Base-by-base conservation (phyloP, 2,797 vertebrate species). In the Sebastes itinus region DNA sequence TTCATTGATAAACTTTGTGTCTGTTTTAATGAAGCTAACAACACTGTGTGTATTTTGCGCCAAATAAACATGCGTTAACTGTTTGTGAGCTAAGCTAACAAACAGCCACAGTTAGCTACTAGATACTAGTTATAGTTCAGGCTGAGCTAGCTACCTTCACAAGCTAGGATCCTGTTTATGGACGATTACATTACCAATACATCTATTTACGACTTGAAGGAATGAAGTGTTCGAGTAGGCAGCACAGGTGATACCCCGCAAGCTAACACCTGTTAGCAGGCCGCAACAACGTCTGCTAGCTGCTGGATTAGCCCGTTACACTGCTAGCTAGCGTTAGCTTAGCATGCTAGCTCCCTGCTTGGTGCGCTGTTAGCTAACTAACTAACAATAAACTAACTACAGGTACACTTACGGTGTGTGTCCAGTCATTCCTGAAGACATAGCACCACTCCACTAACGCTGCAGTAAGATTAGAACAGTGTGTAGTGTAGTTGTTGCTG, bases 371-470 rank as follows among this genome's bases (percentile, higher is more conserved):
- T 55, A 55, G 32, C 2, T 7, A 54, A 49, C 11, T 4, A 7
- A 42, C 49, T 10, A 52, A 42, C 13, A 14, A 0, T 3, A 8
- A 38, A 54, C 11, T 3, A 7, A 42, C 49, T n/a, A n/a, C 49
- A 56, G 13, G 0, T 6, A 70, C 28, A 95, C 95, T 94, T 77
- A 96, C 96, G 95, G 94, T 10, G 95, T 95, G 83, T 95, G 94
- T 23, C 95, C 94, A 20, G 95, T 93, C 94, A 96, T 94, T 82
- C 94, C 94, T 30, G 95, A 96, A 89, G 95, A 94, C 95, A 96
- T 96, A 91, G 78, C 89, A 92, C 85, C 55, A 66, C 42, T 64
- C 72, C 71, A 63, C 64, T 7, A 22, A 72, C 56, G 13, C 16
- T 11, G 59, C 30, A 70, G 75, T 65, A n/a, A 54, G 78, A 63